Conservation (phyloP, 2,888 invertebrate species). For the Euplexia lucipara region DNA sequence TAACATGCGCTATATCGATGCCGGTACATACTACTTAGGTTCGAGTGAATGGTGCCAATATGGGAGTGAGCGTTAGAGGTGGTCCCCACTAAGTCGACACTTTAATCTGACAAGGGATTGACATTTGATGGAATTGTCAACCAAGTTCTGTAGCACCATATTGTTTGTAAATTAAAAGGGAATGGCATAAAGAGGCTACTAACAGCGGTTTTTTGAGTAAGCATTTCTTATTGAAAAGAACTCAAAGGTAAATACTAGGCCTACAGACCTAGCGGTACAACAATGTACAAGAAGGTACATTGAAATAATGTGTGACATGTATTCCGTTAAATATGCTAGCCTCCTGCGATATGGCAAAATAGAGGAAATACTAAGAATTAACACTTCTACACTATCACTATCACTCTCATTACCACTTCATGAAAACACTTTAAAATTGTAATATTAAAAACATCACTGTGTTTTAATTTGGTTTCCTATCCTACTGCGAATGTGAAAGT, state of each 20-base stretch:
- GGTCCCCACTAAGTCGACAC: conserved; percentile 23
- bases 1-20: conserved; percentile 1
- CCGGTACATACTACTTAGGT: conserved; percentile 10
- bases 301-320: not conserved
- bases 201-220: conserved; percentile 14
- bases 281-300: not conserved
- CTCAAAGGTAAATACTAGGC: conserved; percentile 18
- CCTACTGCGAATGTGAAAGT: too few species aligned
- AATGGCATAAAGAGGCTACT: conserved; percentile 22
- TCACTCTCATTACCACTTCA: too few species aligned
- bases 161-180: conserved; percentile 28
- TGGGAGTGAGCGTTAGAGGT: conserved; percentile 27
- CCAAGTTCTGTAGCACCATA: conserved; percentile 3
- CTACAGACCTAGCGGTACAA: not conserved
- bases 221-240: conserved; percentile 18
- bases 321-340: not conserved
- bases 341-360: not conserved
- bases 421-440: too few species aligned
- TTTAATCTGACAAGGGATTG: conserved; percentile 22
- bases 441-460: too few species aligned
- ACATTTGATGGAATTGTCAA: conserved; percentile 19
- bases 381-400: too few species aligned
- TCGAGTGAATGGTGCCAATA: conserved; percentile 47
- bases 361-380: not conserved
- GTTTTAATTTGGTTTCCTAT: too few species aligned